Conservation (phyloP, 1,140 invertebrate species). For the Zaprionus taronus region DNA sequence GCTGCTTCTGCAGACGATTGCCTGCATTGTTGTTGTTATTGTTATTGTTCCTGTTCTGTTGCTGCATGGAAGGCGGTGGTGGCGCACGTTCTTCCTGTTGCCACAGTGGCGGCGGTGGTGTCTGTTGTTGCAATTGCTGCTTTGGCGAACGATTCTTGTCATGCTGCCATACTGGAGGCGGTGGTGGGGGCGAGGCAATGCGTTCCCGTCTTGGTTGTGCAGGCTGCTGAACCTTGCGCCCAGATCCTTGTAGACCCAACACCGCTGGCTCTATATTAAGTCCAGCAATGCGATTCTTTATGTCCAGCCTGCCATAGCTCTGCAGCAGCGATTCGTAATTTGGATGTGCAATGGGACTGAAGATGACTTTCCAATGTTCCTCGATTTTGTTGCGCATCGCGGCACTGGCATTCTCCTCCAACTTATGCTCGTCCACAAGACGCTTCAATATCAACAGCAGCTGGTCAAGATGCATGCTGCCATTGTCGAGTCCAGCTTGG, state of each 20-base stretch:
- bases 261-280: constrained; percentile 66
- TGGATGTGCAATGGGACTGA: constrained; percentile 83
- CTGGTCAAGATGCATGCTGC: constrained; percentile 84
- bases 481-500: constrained; percentile 85
- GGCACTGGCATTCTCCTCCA: constrained; percentile 78
- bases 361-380: constrained; percentile 85
- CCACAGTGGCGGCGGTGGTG: constrained; percentile 17
- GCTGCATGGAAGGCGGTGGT: neutral
- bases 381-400: constrained; percentile 85
- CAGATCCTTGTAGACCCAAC: constrained; percentile 50
- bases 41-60: constrained; percentile 18
- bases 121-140: constrained; percentile 6
- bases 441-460: constrained; percentile 83
- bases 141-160: constrained; percentile 16
- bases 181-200: constrained; percentile 25
- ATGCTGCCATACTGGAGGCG: constrained; percentile 36
- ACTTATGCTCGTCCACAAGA: constrained; percentile 80
- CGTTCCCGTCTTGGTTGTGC: constrained; percentile 34
- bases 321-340: constrained; percentile 85
- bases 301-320: constrained; percentile 77
- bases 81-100: constrained; percentile 14
- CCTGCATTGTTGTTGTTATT: constrained; percentile 8
- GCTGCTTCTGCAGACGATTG: constrained; percentile 27
- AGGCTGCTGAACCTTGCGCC: constrained; percentile 5
- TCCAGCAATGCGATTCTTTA: constrained; percentile 59